Evolutionary conservation across 30 jellyfish, hydroid and myxozoan species (phyloP).

Genomic region (Phacellophora camtschatica): DNA sequence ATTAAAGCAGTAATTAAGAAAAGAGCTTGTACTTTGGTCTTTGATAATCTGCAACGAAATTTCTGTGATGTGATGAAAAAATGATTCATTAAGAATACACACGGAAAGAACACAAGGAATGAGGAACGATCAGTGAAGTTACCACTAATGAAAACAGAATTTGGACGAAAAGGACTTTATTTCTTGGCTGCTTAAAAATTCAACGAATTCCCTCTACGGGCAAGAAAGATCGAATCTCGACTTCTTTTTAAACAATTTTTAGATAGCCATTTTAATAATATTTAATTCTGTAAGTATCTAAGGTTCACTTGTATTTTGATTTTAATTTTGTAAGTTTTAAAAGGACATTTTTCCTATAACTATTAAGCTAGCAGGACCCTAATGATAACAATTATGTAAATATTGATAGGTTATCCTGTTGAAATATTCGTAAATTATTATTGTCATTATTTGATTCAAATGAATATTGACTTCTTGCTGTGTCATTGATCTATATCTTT

Average conservation of each 20-base stretch:
- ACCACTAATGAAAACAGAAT: too few relatives aligned
- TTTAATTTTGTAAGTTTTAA: too few relatives aligned
- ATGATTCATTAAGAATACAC: too few relatives aligned
- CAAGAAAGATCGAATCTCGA: conserved; percentile 12
- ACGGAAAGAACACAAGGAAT: too few relatives aligned
- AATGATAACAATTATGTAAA: conserved; percentile 6
- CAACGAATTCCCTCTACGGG: too few relatives aligned
- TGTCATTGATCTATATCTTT: too few relatives aligned
- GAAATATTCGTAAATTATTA: background rate
- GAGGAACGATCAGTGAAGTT: too few relatives aligned
- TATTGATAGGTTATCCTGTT: conserved; percentile 3
- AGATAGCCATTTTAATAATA: conserved; percentile 23
- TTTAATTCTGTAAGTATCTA: conserved; percentile 46
- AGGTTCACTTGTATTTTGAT: background rate
- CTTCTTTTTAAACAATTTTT: conserved; percentile 40
- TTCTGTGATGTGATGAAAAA: conserved; percentile 34
- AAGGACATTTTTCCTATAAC: too few relatives aligned
- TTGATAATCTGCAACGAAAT: conserved; percentile 39
- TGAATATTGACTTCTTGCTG: background rate
- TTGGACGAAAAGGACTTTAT: too few relatives aligned
- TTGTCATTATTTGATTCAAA: background rate
- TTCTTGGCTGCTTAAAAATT: too few relatives aligned
- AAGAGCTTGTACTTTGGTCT: conserved; percentile 40
- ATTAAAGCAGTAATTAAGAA: conserved; percentile 41
- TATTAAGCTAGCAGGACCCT: conserved; percentile 11